Conservation (phyloP, 2,797 vertebrate genomes). For the Capromys pilorides region DNA sequence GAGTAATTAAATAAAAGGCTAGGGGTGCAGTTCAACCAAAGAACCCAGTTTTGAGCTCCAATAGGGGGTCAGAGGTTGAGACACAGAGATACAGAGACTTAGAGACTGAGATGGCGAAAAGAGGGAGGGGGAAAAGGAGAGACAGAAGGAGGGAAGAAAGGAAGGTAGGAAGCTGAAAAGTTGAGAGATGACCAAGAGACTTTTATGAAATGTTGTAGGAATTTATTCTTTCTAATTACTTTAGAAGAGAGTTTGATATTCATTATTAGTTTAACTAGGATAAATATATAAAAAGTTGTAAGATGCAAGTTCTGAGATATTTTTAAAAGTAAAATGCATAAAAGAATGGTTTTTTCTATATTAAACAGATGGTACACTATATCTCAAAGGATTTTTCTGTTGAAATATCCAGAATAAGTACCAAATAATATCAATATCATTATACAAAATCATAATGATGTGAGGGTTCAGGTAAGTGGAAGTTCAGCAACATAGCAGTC, state of each 20-base stretch:
- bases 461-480: slow-evolving; percentile 55
- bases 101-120: too few relatives aligned
- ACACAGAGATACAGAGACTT: background rate
- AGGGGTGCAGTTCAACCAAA: background rate
- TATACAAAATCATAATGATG: slow-evolving; percentile 75
- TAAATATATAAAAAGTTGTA: background rate
- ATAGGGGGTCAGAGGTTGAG: background rate
- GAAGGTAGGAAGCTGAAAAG: background rate
- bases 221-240: background rate
- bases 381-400: slow-evolving; percentile 61
- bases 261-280: background rate
- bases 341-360: slow-evolving; percentile 38
- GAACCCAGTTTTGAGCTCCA: background rate
- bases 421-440: slow-evolving; percentile 75
- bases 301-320: background rate
- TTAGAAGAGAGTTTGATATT: background rate
- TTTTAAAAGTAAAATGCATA: background rate
- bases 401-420: slow-evolving; percentile 80
- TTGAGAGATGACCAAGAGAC: background rate
- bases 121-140: too few relatives aligned
- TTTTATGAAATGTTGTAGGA: background rate
- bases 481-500: slow-evolving; percentile 48
- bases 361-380: slow-evolving; percentile 53
- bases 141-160: background rate
- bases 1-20: background rate